Evolutionary conservation across 1,140 invertebrate genomes (phyloP).

Genomic region (Macrosteles quadrilineatus): DNA sequence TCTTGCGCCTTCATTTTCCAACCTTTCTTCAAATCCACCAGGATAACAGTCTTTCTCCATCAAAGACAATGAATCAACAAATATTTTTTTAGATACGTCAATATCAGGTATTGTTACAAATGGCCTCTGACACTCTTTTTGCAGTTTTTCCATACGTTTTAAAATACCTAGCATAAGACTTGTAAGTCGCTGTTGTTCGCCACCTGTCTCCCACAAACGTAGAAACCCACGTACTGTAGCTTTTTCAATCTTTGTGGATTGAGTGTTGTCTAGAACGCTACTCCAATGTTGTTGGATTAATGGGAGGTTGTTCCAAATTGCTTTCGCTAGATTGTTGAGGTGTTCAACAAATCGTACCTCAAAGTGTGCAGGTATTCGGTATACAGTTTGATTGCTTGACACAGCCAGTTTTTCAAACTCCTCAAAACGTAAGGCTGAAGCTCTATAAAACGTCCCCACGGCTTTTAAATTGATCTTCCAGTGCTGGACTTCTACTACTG

Average conservation of each 20-base stretch:
- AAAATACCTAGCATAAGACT: slow-evolving; percentile 22
- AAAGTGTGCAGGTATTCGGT: slow-evolving; percentile 11
- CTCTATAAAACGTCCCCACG: slow-evolving; percentile 26
- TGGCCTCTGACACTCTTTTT: slow-evolving; percentile 3
- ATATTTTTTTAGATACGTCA: not conserved
- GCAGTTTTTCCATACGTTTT: slow-evolving; percentile 10
- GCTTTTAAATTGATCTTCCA: slow-evolving; percentile 28
- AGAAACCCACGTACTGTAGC: slow-evolving; percentile 21
- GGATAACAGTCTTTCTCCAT: not conserved
- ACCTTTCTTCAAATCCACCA: not conserved
- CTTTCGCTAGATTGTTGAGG: slow-evolving; percentile 13
- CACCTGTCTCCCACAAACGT: slow-evolving; percentile 2
- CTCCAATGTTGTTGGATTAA: too few relatives aligned
- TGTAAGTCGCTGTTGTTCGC: slow-evolving; percentile 17
- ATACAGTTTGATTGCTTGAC: not conserved
- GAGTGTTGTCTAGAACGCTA: too few relatives aligned
- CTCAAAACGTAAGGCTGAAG: slow-evolving; percentile 11
- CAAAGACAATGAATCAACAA: not conserved
- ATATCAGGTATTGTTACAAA: not conserved
- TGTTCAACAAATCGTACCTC: slow-evolving; percentile 26
- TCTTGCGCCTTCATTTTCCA: not conserved
- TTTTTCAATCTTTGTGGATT: slow-evolving; percentile 30
- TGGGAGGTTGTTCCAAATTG: slow-evolving; percentile 29
- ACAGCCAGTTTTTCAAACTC: not conserved
- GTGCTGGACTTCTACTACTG: slow-evolving; percentile 13